These are phyloP conservation scores for Pygocentrus nattereri DNA, from an alignment of 2,797 vertebrate species.

Conservation along the genomic window DNA sequence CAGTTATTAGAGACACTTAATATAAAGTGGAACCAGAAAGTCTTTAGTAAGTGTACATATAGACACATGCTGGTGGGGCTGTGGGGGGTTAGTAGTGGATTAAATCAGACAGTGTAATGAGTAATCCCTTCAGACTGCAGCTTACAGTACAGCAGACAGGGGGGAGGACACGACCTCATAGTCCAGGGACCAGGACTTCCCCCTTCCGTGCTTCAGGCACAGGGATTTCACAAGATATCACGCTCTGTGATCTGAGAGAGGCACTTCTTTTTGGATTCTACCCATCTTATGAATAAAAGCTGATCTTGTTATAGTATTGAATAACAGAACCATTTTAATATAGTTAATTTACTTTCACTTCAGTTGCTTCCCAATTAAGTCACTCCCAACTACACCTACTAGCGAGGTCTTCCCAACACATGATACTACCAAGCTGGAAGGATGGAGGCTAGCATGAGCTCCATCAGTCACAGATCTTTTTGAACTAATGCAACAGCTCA, in stretches of 20 bases:
- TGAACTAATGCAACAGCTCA: no score
- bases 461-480: no score
- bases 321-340: background rate
- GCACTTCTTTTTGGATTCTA: slow-evolving; percentile 3
- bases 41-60: background rate
- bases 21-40: no score
- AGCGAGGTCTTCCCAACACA: background rate
- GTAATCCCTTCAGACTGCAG: slow-evolving; percentile 73
- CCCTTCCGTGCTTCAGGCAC: slow-evolving; percentile 2
- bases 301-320: background rate
- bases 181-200: slow-evolving; percentile 26
- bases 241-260: background rate
- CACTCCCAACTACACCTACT: no score
- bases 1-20: no score
- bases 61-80: slow-evolving; percentile 56
- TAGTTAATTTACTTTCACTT: no score
- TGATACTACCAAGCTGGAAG: background rate
- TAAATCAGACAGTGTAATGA: slow-evolving; percentile 73
- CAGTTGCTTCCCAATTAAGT: no score
- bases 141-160: slow-evolving; percentile 70
- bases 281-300: no score
- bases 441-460: no score
- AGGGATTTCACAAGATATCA: slow-evolving; percentile 14
- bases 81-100: slow-evolving; percentile 68
- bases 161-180: slow-evolving; percentile 68